These are phyloP conservation scores for Choloepus didactylus DNA, from an alignment of 2,797 vertebrate species.

Conservation along the genomic window DNA sequence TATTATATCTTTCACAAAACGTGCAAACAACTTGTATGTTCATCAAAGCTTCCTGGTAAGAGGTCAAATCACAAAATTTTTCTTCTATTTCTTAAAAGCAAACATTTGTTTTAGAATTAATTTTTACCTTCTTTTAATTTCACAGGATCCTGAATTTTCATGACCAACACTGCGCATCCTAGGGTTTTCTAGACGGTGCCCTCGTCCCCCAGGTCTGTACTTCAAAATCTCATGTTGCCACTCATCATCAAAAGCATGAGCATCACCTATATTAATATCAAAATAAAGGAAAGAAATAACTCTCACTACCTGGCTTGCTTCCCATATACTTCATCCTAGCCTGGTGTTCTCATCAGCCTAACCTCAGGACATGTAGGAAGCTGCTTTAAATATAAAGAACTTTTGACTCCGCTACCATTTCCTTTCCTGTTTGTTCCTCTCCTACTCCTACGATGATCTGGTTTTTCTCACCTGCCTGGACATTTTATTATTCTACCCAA, in stretches of 20 bases:
- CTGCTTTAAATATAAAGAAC: not conserved
- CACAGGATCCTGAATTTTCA: conserved; percentile 83
- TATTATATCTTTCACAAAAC: conserved; percentile 29
- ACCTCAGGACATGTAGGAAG: not conserved
- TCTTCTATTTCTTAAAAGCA: conserved; percentile 29
- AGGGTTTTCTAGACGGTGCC: conserved; percentile 84
- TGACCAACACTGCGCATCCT: conserved; percentile 81
- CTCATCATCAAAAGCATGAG: conserved; percentile 93
- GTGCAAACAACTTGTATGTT: not conserved
- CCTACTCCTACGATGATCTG: not conserved
- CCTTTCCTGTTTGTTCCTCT: not conserved
- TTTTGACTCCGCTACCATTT: not conserved
- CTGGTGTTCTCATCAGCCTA: not conserved
- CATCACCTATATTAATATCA: conserved; percentile 90
- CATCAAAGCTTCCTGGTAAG: conserved; percentile 44
- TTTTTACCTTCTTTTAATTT: conserved; percentile 89
- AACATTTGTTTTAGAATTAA: conserved; percentile 4
- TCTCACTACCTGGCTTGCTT: not conserved
- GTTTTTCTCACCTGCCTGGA: not conserved
- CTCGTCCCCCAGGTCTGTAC: conserved; percentile 87
- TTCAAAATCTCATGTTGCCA: conserved; percentile 93
- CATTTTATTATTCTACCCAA: not conserved
- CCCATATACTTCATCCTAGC: not conserved
- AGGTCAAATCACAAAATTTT: conserved; percentile 19
- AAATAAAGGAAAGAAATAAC: not conserved